A percentile compares a stretch with the other conserved stretches of the same genome.
Conservation (phyloP, 2,888 invertebrate species). For the Morpho deidamia region DNA sequence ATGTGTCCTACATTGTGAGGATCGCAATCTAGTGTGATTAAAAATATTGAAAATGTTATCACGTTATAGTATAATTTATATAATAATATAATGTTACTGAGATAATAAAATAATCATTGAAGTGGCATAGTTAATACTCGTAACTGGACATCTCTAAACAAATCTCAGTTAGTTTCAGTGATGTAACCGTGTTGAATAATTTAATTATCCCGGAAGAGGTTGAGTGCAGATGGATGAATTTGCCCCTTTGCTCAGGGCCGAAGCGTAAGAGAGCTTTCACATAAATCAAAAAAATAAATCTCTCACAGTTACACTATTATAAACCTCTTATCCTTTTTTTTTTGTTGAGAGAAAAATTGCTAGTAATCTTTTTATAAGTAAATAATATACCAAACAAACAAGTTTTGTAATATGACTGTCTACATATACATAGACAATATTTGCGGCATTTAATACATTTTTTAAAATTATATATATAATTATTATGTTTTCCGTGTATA, state of each 20-base stretch:
- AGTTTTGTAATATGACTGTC: too few species aligned
- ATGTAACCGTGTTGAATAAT: slow-evolving; percentile 63
- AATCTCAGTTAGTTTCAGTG: slow-evolving; percentile 59
- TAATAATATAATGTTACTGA: slow-evolving; percentile 2
- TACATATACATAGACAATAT: too few species aligned
- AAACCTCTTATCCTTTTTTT: neutral
- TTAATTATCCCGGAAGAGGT: slow-evolving; percentile 62
- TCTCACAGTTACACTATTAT: neutral
- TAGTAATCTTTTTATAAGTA: too few species aligned
- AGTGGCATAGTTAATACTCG: slow-evolving; percentile 60
- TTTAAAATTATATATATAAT: too few species aligned
- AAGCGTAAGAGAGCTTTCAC: slow-evolving; percentile 4
- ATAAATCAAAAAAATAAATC: slow-evolving; percentile 7
- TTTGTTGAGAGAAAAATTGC: too few species aligned
- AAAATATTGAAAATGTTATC: too few species aligned
- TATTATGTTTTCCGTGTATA: too few species aligned
- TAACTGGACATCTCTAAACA: slow-evolving; percentile 69
- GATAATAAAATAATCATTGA: slow-evolving; percentile 56
- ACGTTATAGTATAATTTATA: too few species aligned
- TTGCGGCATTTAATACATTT: too few species aligned
- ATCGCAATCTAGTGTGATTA: too few species aligned
- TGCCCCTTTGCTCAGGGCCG: slow-evolving; percentile 28
- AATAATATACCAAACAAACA: too few species aligned
- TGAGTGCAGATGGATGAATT: slow-evolving; percentile 32
- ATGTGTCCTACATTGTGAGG: too few species aligned